Evolutionary conservation across 2,797 vertebrate species (phyloP), one percentile per base, ranked within the genome.

Genomic region (Argya squamiceps): DNA sequence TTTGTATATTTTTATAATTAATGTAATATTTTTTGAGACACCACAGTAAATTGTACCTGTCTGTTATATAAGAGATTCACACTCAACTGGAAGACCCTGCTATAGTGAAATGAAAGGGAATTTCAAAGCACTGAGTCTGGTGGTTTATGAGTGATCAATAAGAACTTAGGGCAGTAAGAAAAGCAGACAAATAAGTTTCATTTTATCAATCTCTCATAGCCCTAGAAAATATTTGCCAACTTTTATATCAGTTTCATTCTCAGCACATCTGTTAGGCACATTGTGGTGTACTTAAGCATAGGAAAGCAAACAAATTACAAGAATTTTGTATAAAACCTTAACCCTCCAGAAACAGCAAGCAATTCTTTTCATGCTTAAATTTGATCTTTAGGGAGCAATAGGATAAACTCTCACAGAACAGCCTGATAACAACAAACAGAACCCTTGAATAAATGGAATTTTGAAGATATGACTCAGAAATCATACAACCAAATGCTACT

Each of bases 381-480:
- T 92, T 58, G 30, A 92, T 93, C 92, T 96, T 96, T 59, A 91
- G 79, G 84, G 78, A 95, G 91, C 64, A 93, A 77, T 41, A 80
- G 75, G 89, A 95, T 88, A 95, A 92, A 87, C 64, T 88, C 44
- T 80, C 68, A 88, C 64, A 84, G 75, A 94, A 89, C 56, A 80
- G 91, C 30, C 70, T 85, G 84, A 96, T 94, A 95, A 91, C 79
- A 89, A 90, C 84, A 92, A 92, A 93, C 69, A 95, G 52, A 95
- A 64, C 49, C 39, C 86, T 89, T 65, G 65, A 95, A 96, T 91
- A 96, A 96, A 92, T 92, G 68, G 37, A 94, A 83, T 94, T 96
- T 91, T 94, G 68, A 93, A 91, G 91, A 93, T 95, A 93, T 93
- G 68, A 55, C 78, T 77, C 82, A 71, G 88, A 94, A 92, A 87